phyloP scores from a whole-genome alignment of 2,797 vertebrate species.

The Sardinella longiceps region DNA sequence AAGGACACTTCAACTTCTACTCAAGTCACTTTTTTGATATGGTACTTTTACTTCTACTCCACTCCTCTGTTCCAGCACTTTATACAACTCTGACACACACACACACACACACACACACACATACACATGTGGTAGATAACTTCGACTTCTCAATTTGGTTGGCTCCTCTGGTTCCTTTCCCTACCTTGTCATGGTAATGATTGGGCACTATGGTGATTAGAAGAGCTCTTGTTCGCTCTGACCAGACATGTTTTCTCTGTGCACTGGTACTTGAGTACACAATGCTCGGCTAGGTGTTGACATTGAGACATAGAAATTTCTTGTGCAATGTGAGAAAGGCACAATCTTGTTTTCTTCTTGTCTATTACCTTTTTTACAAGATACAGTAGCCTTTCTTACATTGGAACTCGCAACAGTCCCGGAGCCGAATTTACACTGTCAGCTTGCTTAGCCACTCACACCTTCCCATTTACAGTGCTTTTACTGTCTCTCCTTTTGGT shows the following conservation, averaged over 20 bases:
- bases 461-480: too few species aligned
- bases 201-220: slow-evolving; percentile 38
- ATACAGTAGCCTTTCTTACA: too few species aligned
- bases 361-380: background rate
- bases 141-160: background rate
- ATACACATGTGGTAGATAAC: background rate
- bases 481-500: too few species aligned
- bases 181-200: slow-evolving; percentile 40
- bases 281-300: background rate
- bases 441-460: background rate
- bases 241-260: background rate
- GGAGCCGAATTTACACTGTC: too few species aligned
- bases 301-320: background rate
- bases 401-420: too few species aligned
- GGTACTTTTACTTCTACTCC: too few species aligned
- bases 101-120: background rate
- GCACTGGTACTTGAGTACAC: background rate
- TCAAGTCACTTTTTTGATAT: too few species aligned
- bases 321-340: background rate
- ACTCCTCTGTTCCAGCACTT: too few species aligned
- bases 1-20: too few species aligned
- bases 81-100: too few species aligned
- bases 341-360: background rate
- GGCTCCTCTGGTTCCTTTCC: slow-evolving; percentile 23
- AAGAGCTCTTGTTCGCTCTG: background rate